Conservation (phyloP, 2,797 vertebrate species). For the Cygnus olor region DNA sequence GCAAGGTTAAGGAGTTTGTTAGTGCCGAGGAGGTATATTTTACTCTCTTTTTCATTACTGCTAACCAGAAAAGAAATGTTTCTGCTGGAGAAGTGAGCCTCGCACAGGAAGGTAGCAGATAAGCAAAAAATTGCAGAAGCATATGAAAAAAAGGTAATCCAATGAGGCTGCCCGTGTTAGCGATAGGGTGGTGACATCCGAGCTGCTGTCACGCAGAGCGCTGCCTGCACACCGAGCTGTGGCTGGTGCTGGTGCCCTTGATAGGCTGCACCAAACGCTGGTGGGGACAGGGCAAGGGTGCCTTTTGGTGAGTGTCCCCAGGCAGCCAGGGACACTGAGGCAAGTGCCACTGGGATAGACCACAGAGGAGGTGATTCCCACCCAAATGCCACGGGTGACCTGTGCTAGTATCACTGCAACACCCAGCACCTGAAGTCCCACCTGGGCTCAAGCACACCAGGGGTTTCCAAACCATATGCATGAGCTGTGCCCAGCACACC, state of each 20-base stretch:
- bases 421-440: not conserved
- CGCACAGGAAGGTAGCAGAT: not conserved
- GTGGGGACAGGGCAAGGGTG: not conserved
- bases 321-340: not conserved
- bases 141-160: accelerated
- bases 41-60: not conserved
- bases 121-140: not conserved
- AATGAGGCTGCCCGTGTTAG: not conserved
- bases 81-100: not conserved
- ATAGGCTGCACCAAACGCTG: not conserved
- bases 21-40: not conserved
- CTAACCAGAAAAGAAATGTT: not conserved
- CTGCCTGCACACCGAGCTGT: not conserved
- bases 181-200: accelerated
- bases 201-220: accelerated
- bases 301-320: not conserved
- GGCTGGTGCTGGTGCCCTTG: not conserved
- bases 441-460: not conserved
- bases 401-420: not conserved
- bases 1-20: not conserved
- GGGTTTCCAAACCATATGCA: not conserved
- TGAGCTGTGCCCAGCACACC: not conserved
- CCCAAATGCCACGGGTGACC: not conserved
- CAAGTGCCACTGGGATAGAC: accelerated
- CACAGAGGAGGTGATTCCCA: not conserved